Base-by-base conservation (phyloP, 2,113 vertebrate genomes). In the Abramis brama region DNA sequence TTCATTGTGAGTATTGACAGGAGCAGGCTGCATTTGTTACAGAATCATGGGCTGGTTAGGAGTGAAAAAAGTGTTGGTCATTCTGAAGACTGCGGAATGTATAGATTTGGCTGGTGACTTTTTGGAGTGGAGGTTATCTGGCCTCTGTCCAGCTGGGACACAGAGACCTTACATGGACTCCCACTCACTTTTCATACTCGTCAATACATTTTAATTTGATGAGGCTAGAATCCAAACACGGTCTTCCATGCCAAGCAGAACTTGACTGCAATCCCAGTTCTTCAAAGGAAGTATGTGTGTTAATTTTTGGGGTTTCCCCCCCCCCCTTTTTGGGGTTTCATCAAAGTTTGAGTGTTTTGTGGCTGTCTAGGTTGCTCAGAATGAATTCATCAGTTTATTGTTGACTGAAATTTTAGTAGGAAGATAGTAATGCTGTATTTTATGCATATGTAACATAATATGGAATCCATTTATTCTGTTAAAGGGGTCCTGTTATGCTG, bases 361-460 rank as follows among this genome's bases (percentile, higher is more conserved):
- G 93, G 91, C 91, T 92, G 90, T 87, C 82, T 86, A 90, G 91
- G 33, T 93, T 93, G 91, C 88, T 71, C 82, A 88, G 85, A 92
- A 91, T 88, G 74, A 85, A 91, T 90, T 73, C 66, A 39, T 23
- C 30, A 52, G 50, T 70, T 83, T 45, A 39, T 23, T 68, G 8
- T 39, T 39, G 5, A 55, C 52, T 55, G 52, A 10, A 39, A 23
- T 36, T 62, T 55, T 52, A 21, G 17, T 55, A 55, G 52, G 21
- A 21, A 55, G 74, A 25, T 5, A 39, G 57, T 62, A 82, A 43
- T 43, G 39, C 39, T 52, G 15, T 2, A 2, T 86, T 60, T 8
- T 47, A 55, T 43, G 10, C 27, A 70, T 70, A 36, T 23, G 30
- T 4, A 71, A 71, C 30, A 39, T 66, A 27, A 68, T 60, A 60